Evolutionary conservation across 2,113 vertebrate genomes (phyloP), one percentile per base, ranked within the genome.

Genomic region (Notarius lentiginosus): DNA sequence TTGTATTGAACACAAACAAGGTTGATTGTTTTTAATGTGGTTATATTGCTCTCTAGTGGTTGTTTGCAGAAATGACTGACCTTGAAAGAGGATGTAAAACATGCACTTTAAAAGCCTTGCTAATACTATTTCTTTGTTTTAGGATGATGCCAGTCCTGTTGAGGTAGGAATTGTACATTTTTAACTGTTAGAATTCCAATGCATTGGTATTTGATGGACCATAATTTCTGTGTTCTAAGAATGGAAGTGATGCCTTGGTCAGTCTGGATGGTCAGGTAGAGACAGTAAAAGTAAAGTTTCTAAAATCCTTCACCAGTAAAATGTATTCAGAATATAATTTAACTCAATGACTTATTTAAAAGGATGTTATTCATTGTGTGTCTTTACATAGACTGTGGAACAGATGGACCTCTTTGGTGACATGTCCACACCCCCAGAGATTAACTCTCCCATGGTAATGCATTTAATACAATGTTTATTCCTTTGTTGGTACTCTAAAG

Each of bases 391-490:
- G 98, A 95, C 94, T 90, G 94, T 96, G 93, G 96, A 97, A 84
- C 97, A 97, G 91, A 94, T 96, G 93, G 94, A 98, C 92, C 95
- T 99, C 88, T 99, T 99, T 95, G 98, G 98, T 92, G 97, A 95
- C 95, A 99, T 99, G 96, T 97, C 98, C 82, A 99, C 98, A 90
- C 98, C 98, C 49, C 97, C 97, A 91, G 97, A 99, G 91, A 93
- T 98, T 89, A 96, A 90, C 92, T 94, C 94, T 92, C 94, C 96
- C 79, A 94, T 95, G 92, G 98, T 99, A 96, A 98, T 41, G 41
- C 41, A 41, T 41, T 41, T 41, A 41, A 41, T 41, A 41, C 41
- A 30, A 17, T 34, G 12, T 0, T 15, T 22, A 61, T 7, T 82
- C 7, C 66, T n/a, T n/a, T 47, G 68, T 30, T 81, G 9, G 34